These are phyloP conservation scores for Brenthis hecate DNA, from an alignment of 2,888 invertebrate species.

Conservation along the genomic window DNA sequence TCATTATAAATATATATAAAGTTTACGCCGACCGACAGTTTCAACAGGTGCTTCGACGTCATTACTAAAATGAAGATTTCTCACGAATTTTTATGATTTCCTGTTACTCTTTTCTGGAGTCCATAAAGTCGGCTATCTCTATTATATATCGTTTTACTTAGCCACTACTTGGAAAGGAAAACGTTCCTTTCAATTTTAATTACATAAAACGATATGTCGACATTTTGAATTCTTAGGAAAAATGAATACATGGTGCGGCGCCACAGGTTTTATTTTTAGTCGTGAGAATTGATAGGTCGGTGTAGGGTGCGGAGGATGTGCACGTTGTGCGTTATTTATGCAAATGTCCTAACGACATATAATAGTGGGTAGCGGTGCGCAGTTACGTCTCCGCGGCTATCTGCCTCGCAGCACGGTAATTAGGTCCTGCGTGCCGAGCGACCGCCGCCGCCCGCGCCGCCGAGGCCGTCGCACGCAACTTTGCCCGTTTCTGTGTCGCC, in stretches of 20 bases:
- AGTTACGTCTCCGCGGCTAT: conserved; percentile 61
- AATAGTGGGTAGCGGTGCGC: conserved; percentile 67
- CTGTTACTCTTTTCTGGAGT: conserved; percentile 64
- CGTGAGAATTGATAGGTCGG: conserved; percentile 72
- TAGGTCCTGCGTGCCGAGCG: conserved; percentile 73
- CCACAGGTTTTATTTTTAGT: conserved; percentile 71
- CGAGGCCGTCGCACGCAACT: conserved; percentile 62
- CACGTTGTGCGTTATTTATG: conserved; percentile 71
- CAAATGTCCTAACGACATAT: conserved; percentile 80
- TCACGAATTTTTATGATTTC: conserved; percentile 80
- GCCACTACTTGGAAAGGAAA: conserved; percentile 61
- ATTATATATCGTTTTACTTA: conserved; percentile 65
- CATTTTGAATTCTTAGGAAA: conserved; percentile 52
- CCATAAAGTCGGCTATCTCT: conserved; percentile 72
- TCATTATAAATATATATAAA: conserved; percentile 35
- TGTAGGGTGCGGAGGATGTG: conserved; percentile 62
- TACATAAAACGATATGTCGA: conserved; percentile 62
- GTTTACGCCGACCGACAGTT: conserved; percentile 42
- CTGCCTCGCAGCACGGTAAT: conserved; percentile 75
- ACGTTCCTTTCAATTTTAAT: conserved; percentile 66
- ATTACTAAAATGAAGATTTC: conserved; percentile 60
- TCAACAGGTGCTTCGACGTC: conserved; percentile 50
- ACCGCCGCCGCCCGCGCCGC: conserved; percentile 52
- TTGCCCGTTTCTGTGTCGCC: conserved; percentile 76
- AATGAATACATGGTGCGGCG: conserved; percentile 45